Evolutionary conservation across 2,888 invertebrate genomes (phyloP), one percentile per base, ranked within the genome.

Genomic region (Apamea sordens): DNA sequence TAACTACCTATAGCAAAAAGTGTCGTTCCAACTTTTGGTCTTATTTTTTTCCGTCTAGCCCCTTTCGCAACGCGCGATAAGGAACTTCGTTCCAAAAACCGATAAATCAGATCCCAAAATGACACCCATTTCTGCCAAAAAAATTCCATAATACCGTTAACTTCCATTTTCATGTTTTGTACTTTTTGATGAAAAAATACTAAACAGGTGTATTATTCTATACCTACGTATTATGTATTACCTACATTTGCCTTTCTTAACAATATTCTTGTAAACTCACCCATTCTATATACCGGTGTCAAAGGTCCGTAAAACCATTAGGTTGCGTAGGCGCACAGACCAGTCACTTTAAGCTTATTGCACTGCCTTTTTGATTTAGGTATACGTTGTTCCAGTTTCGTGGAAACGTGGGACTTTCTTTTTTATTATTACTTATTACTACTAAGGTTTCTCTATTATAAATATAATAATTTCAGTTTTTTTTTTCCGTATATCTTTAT

Each of bases 281-380:
- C 44, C 78, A 83, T 83, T 87, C 72, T 76, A 53, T 68, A 15
- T 13, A 36, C 63, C 50, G 63, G 69, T 80, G 85, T 85, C 85
- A 85, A 87, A 85, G 85, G 85, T 85, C 88, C 36, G 61, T 85
- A 75, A 80, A 85, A 85, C 85, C 81, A 87, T 87, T 85, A 76
- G 65, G 68, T 80, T 87, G 85, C 85, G 85, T 85, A 80, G 85
- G 85, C 85, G 85, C 85, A 63, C 18, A 75, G 65, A 18, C 63
- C 65, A 59, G 79, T 76, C 76, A 44, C 68, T 86, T 77, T 68
- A 76, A 85, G 76, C 74, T 87, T 85, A 85, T 76, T 65, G 76
- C 88, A 63, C 6, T 44, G 72, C 65, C 85, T 80, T 85, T 85
- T 87, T 87, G 85, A 87, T 85, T 80, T 85, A 85, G 68, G 47